phyloP scores from a whole-genome alignment of 2,797 vertebrate genomes.

The Muscicapa striata region DNA sequence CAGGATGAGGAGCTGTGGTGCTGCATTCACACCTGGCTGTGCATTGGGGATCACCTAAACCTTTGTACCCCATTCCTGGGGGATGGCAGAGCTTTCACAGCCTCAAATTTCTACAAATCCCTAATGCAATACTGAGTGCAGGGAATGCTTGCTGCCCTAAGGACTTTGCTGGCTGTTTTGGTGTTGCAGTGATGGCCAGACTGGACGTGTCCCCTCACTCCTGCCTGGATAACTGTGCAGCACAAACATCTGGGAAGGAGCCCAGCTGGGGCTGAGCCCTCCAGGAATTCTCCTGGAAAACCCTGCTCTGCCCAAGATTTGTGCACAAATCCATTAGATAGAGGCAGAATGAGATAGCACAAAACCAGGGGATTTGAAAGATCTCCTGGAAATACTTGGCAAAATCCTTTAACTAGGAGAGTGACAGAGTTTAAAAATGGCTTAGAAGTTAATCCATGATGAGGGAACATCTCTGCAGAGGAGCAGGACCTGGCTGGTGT shows the following conservation, averaged over 20 bases:
- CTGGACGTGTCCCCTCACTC: not conserved
- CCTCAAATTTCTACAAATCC: not conserved
- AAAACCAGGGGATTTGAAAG: not conserved
- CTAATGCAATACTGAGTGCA: rapidly evolving
- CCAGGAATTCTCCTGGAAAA: not conserved
- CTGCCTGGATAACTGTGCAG: not conserved
- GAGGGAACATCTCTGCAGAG: not conserved
- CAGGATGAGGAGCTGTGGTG: not conserved
- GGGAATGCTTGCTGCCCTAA: not conserved
- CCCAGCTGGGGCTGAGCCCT: not conserved
- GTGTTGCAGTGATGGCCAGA: rapidly evolving
- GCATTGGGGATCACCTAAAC: not conserved
- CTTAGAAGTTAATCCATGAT: not conserved
- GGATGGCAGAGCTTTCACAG: not conserved
- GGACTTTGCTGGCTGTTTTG: not conserved
- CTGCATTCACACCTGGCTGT: not conserved
- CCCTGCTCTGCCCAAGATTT: not conserved
- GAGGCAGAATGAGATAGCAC: not conserved
- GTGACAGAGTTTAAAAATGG: not conserved
- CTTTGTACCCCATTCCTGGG: not conserved
- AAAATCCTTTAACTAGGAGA: not conserved
- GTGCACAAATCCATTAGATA: not conserved
- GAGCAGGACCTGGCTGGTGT: not conserved
- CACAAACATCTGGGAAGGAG: not conserved
- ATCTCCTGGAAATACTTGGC: not conserved